Evolutionary conservation across 2,113 vertebrate species (phyloP).

Genomic region (Xenus cinereus): DNA sequence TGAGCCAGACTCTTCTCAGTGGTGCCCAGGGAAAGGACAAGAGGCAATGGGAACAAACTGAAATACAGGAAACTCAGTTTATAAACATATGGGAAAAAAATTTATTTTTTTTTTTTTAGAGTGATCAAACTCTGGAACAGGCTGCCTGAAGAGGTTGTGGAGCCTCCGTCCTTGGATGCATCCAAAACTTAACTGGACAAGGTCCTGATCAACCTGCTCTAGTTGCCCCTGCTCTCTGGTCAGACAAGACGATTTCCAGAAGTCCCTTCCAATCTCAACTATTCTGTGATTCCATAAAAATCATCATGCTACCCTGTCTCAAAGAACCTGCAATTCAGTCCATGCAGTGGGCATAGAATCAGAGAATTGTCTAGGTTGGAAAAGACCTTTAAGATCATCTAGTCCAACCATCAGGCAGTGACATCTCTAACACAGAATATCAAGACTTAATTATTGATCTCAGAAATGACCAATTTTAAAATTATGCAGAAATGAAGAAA

Average conservation of each 20-base stretch:
- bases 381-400: no score
- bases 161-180: not conserved
- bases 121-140: not conserved
- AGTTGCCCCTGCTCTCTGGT: not conserved
- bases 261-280: not conserved
- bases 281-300: not conserved
- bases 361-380: no score
- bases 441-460: not conserved
- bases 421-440: not conserved
- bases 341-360: not conserved
- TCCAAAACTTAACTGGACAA: not conserved
- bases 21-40: not conserved
- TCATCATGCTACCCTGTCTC: not conserved
- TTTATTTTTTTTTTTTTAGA: not conserved
- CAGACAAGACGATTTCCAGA: not conserved
- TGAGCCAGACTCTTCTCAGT: not conserved
- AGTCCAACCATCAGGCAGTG: no score
- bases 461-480: not conserved
- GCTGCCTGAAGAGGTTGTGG: not conserved
- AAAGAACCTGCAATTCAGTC: not conserved
- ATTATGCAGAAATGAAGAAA: not conserved
- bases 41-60: rapidly evolving
- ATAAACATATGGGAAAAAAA: not conserved
- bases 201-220: not conserved
- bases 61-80: not conserved